Conservation (phyloP, 2,797 vertebrate species). For the Urosaurus nigricauda region DNA sequence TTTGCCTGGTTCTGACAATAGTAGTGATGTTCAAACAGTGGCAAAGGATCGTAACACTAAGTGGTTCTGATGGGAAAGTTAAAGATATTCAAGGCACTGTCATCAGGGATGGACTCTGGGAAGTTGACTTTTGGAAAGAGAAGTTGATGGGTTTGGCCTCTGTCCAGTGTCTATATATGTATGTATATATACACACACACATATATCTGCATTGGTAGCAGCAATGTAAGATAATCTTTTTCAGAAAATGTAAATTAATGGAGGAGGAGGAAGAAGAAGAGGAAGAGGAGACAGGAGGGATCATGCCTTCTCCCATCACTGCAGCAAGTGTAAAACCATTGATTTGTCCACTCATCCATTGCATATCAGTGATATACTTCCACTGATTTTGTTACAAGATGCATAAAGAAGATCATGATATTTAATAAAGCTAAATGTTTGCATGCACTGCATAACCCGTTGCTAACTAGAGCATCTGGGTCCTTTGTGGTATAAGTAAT, state of each 20-base stretch:
- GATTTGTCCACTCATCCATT: not conserved
- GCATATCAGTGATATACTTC: conserved; percentile 10
- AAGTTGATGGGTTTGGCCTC: conserved; percentile 73
- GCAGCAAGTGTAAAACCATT: conserved; percentile 1
- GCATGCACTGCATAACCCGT: not conserved
- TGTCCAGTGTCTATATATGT: too few relatives aligned
- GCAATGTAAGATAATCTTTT: conserved; percentile 55
- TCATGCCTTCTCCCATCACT: conserved; percentile 3
- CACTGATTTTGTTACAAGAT: conserved; percentile 45
- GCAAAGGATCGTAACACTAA: conserved; percentile 77
- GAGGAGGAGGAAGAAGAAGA: conserved; percentile 28
- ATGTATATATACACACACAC: too few relatives aligned
- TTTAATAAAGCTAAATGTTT: conserved; percentile 40
- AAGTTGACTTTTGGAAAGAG: conserved; percentile 69
- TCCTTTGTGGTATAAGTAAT: conserved; percentile 27
- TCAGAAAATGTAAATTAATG: conserved; percentile 64
- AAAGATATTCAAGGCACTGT: conserved; percentile 79
- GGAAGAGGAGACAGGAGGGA: conserved; percentile 28
- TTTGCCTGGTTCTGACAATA: conserved; percentile 83
- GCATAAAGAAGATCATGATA: conserved; percentile 11
- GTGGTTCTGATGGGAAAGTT: conserved; percentile 80
- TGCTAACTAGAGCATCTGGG: conserved; percentile 8
- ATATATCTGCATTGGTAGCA: conserved; percentile 69
- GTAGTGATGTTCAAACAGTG: conserved; percentile 74
- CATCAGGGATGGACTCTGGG: conserved; percentile 75